Percentiles rank a stretch among this genome's conserved stretches.
These are phyloP conservation scores for Tragelaphus imberbis DNA, from an alignment of 2,113 vertebrate genomes.

Conservation along the genomic window DNA sequence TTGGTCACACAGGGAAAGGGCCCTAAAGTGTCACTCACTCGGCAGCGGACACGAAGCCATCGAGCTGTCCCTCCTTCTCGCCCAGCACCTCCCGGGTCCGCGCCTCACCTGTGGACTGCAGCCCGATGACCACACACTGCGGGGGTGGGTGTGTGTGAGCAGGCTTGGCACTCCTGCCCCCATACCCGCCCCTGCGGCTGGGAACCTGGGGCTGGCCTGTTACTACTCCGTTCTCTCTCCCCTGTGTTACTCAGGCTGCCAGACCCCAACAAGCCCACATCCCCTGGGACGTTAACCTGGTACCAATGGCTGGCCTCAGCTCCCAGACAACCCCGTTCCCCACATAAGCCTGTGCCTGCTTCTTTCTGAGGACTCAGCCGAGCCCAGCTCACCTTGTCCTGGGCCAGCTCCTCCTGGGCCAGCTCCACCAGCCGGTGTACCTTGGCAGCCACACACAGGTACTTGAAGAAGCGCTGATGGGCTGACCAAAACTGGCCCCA, in stretches of 20 bases:
- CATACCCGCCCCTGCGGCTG: not conserved
- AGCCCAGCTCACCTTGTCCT: constrained; percentile 86
- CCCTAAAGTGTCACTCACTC: constrained; percentile 82
- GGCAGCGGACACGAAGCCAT: constrained; percentile 96
- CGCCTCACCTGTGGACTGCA: constrained; percentile 97
- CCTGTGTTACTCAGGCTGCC: not conserved
- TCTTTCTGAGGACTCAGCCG: not conserved
- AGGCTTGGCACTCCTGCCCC: not conserved
- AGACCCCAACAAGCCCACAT: not conserved
- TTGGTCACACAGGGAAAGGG: not conserved
- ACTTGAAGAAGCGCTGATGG: constrained; percentile 99
- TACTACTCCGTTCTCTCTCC: not conserved
- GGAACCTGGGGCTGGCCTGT: not conserved
- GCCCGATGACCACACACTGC: constrained; percentile 94
- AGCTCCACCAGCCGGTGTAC: constrained; percentile 93
- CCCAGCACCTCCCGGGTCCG: constrained; percentile 96
- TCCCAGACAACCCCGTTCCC: not conserved
- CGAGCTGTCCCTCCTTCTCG: constrained; percentile 92
- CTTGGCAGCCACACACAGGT: constrained; percentile 97
- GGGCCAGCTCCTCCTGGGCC: constrained; percentile 88
- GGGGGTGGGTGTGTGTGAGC: not conserved
- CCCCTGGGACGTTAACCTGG: not conserved
- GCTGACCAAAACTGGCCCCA: constrained; percentile 99
- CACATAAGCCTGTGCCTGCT: not conserved
- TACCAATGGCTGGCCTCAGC: not conserved